These are phyloP conservation scores for Mirounga angustirostris DNA, from an alignment of 2,113 vertebrate genomes.

Conservation along the genomic window DNA sequence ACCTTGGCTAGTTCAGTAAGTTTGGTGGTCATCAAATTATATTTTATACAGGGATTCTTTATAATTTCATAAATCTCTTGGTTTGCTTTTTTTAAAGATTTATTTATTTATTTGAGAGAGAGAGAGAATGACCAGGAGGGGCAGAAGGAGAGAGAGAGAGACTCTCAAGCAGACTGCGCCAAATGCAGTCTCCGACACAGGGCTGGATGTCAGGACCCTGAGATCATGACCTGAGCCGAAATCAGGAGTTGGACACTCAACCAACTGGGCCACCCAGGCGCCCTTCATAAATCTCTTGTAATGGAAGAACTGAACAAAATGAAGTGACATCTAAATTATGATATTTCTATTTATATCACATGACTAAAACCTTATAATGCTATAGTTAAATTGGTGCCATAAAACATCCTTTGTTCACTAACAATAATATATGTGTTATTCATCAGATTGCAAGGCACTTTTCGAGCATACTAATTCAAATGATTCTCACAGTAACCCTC, in stretches of 20 bases:
- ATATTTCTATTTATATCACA: not conserved
- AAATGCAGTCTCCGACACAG: not conserved
- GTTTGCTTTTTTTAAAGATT: not conserved
- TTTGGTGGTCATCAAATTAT: accelerated
- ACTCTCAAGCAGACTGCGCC: not conserved
- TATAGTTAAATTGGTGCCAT: not conserved
- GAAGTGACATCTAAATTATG: not conserved
- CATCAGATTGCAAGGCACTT: not conserved
- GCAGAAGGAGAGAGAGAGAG: not conserved
- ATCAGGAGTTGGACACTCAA: not conserved
- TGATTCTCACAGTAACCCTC: not conserved
- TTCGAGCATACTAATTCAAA: not conserved
- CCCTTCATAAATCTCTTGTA: not conserved
- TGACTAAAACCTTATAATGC: not conserved
- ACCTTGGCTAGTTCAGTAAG: not conserved
- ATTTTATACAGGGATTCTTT: not conserved
- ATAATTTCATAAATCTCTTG: not conserved
- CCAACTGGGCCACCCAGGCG: not conserved
- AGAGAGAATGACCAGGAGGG: not conserved
- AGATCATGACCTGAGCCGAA: not conserved
- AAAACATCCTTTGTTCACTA: not conserved
- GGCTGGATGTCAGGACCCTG: not conserved
- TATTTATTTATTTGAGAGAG: not conserved
- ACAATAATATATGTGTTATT: not conserved
- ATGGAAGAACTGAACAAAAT: not conserved